Percentiles rank a stretch among this genome's conserved stretches.
Evolutionary conservation across 2,797 vertebrate species (phyloP).

Genomic region (Acestrorhynchus altus): DNA sequence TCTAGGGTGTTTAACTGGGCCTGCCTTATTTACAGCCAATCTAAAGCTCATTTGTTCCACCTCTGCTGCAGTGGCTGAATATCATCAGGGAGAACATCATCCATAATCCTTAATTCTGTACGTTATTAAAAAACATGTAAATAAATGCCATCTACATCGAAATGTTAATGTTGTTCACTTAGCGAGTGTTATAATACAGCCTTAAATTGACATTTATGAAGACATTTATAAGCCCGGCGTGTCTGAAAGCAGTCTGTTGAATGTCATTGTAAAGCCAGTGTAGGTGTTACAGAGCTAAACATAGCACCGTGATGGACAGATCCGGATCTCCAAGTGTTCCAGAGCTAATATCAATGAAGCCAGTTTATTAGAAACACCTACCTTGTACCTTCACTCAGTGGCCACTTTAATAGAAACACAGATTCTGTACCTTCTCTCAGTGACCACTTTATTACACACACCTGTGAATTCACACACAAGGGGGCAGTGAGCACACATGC

Average conservation of each 20-base stretch:
- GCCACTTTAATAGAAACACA: too few species aligned
- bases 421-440: too few species aligned
- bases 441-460: too few species aligned
- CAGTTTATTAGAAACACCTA: too few species aligned
- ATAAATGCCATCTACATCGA: neutral
- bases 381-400: too few species aligned
- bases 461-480: too few species aligned
- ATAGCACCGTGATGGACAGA: neutral
- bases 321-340: neutral
- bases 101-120: neutral
- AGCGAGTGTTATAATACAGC: neutral
- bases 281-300: neutral
- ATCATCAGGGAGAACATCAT: neutral
- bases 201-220: neutral
- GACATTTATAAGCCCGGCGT: neutral
- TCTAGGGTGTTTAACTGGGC: neutral
- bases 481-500: too few species aligned
- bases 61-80: neutral
- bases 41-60: neutral
- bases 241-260: neutral
- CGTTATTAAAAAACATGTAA: neutral
- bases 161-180: neutral
- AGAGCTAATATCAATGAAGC: too few species aligned
- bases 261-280: neutral
- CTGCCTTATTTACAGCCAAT: slow-evolving; percentile 4